Percentiles rank a stretch among this genome's conserved stretches.
Evolutionary conservation across 2,888 invertebrate species (phyloP).

Genomic region (Polydrusus cervinus): DNA sequence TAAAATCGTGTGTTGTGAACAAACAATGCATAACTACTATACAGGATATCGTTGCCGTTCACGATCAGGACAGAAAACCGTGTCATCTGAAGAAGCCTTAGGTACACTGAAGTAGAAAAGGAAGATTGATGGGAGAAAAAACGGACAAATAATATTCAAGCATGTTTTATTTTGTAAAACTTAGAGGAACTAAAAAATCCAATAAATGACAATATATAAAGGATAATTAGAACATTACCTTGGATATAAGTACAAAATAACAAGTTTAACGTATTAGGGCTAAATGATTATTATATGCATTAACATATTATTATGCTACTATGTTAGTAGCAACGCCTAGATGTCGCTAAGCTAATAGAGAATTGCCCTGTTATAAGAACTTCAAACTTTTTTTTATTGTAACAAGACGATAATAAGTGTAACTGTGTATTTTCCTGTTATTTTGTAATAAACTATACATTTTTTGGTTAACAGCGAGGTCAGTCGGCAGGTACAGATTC

Average conservation of each 20-base stretch:
- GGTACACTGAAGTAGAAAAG: not conserved
- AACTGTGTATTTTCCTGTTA: constrained; percentile 50
- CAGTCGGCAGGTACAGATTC: constrained; percentile 68
- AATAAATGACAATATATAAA: constrained; percentile 56
- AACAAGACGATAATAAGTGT: constrained; percentile 42
- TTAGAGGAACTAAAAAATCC: constrained; percentile 67
- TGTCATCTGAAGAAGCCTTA: too few relatives aligned
- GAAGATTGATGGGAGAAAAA: not conserved
- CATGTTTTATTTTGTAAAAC: constrained; percentile 67
- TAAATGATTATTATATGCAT: constrained; percentile 52
- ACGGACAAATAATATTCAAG: constrained; percentile 58
- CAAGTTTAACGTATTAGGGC: constrained; percentile 60
- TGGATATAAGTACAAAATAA: constrained; percentile 66
- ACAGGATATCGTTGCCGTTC: too few relatives aligned
- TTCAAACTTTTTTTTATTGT: constrained; percentile 43
- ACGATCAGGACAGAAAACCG: too few relatives aligned
- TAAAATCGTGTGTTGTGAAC: too few relatives aligned
- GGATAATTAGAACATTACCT: constrained; percentile 55
- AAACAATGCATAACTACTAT: too few relatives aligned
- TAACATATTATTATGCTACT: constrained; percentile 50
- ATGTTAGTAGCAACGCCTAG: constrained; percentile 50
- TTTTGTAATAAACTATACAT: constrained; percentile 43
- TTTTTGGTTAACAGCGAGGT: constrained; percentile 69
- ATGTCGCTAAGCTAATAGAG: constrained; percentile 67
- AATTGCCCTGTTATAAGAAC: constrained; percentile 69